Percentiles rank a stretch among this genome's conserved stretches.
Conservation (phyloP, 2,113 vertebrate genomes). For the Brachionichthys hirsutus region DNA sequence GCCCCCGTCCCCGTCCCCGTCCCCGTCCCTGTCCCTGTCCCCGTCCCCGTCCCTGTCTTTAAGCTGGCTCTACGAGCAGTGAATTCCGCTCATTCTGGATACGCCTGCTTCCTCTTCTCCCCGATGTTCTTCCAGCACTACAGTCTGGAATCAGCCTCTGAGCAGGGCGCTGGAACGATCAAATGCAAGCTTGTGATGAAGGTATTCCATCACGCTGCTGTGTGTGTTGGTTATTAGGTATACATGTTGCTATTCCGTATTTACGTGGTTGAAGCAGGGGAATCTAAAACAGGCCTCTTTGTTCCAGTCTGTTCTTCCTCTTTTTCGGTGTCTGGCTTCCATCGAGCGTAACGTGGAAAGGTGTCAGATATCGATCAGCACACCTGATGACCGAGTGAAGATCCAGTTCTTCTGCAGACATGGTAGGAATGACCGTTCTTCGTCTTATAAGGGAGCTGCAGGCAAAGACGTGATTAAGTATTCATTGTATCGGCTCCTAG, state of each 20-base stretch:
- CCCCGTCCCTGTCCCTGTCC: neutral
- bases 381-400: slow-evolving; percentile 69
- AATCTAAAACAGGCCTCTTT: slow-evolving; percentile 3
- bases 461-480: neutral
- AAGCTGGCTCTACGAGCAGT: slow-evolving; percentile 89
- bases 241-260: neutral
- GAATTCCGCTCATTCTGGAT: slow-evolving; percentile 87
- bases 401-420: slow-evolving; percentile 89
- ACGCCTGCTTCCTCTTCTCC: slow-evolving; percentile 86
- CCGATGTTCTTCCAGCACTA: slow-evolving; percentile 89
- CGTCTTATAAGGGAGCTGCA: neutral
- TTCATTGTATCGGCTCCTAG: neutral
- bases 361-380: slow-evolving; percentile 82
- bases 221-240: neutral
- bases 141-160: slow-evolving; percentile 58
- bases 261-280: neutral
- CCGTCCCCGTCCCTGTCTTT: slow-evolving; percentile 14
- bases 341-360: slow-evolving; percentile 86
- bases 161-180: slow-evolving; percentile 41
- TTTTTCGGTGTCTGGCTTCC: slow-evolving; percentile 85
- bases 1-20: too few relatives aligned
- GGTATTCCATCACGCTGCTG: slow-evolving; percentile 74
- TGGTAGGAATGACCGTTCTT: slow-evolving; percentile 73
- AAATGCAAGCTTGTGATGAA: slow-evolving; percentile 87
- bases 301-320: slow-evolving; percentile 83